Evolutionary conservation across 2,888 invertebrate species (phyloP).

Genomic region (Cephus spinipes): DNA sequence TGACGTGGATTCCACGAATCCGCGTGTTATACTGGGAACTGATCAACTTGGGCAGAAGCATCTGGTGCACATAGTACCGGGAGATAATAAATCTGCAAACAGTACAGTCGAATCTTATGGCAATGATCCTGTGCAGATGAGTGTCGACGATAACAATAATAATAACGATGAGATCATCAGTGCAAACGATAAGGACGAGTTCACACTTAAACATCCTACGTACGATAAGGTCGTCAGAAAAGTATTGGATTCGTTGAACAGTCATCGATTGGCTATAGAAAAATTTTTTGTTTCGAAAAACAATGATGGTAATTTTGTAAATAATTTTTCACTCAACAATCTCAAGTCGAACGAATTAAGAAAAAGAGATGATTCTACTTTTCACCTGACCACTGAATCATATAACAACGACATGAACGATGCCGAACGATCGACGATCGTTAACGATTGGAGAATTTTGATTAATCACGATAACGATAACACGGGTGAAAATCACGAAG

Average conservation of each 20-base stretch:
- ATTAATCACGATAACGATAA: too few species aligned
- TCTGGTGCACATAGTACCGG: constrained; percentile 49
- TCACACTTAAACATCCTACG: constrained; percentile 7
- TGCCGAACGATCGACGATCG: too few species aligned
- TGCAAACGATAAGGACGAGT: background rate
- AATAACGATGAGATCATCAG: background rate
- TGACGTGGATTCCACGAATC: constrained; percentile 17
- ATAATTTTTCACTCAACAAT: too few species aligned
- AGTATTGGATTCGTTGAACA: constrained; percentile 43
- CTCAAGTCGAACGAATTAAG: too few species aligned
- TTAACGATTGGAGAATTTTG: too few species aligned
- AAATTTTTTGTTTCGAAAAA: constrained; percentile 32
- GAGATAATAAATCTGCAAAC: constrained; percentile 11
- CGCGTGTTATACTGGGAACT: constrained; percentile 48
- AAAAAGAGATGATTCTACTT: too few species aligned
- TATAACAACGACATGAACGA: too few species aligned
- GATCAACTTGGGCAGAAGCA: constrained; percentile 51
- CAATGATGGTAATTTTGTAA: too few species aligned
- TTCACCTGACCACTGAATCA: too few species aligned
- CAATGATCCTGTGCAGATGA: background rate
- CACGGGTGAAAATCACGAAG: too few species aligned
- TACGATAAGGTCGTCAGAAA: constrained; percentile 37
- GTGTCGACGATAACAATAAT: background rate
- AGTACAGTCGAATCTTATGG: background rate
- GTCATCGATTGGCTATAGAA: constrained; percentile 43